Evolutionary conservation across 2,113 vertebrate genomes (phyloP), one percentile per base, ranked within the genome.

Genomic region (Cyprinodon variegatus): DNA sequence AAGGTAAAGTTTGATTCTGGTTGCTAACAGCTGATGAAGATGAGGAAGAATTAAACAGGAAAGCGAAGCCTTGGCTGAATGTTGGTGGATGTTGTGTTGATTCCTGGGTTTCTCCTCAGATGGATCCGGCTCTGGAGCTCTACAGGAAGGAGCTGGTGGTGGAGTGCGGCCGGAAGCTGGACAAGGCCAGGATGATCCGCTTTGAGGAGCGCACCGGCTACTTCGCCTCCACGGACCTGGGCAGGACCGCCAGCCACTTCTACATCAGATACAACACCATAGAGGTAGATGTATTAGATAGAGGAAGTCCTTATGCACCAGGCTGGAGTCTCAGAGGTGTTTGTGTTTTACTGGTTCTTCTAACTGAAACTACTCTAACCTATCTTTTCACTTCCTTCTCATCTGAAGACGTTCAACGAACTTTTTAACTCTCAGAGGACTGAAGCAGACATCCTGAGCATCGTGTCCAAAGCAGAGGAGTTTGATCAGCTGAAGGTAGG

Each of bases 201-300:
- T 99, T 97, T 79, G 97, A 99, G 83, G 98, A 99, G 74, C 93
- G 98, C 73, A 99, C 98, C 5, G 97, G 96, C 14, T 99, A 98
- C 92, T 99, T 97, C 83, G 96, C 95, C 62, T 98, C 97, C 41
- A 99, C 98, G 1, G 98, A 99, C 89, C 90, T 99, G 87, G 98
- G 98, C 82, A 93, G 98, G 92, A 99, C 97, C 0, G 95, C 98
- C 81, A 99, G 97, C 83, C 98, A 99, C 93, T 99, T 96, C 91
- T 99, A 99, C 90, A 99, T 99, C 92, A 97, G 94, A 87, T 98
- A 99, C 89, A 99, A 95, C 89, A 99, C 98, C 50, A 98, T 99
- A 41, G 97, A 99, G 98, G 98, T 98, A 94, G 36, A 53, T 1
- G 14, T 94, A 95, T 2, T 41, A 41, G 5, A 41, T 9, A 41